Conservation (phyloP, 2,797 vertebrate species). For the Pseudopleuronectes americanus region DNA sequence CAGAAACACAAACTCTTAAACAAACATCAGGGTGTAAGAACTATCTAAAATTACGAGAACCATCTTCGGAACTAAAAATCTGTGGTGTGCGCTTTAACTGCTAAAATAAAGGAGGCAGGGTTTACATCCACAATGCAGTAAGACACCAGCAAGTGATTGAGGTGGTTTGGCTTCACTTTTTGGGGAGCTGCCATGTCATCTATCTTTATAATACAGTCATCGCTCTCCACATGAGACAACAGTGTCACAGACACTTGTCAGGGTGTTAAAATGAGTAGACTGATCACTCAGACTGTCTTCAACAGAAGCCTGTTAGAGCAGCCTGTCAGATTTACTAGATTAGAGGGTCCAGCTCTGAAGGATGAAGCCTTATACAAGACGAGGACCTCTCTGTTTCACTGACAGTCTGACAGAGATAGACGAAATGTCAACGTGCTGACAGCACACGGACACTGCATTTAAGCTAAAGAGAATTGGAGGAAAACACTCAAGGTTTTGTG, state of each 20-base stretch:
- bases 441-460: not conserved
- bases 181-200: not conserved
- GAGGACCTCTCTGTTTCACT: slow-evolving; percentile 37
- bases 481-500: not conserved
- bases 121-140: not conserved
- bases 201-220: not conserved
- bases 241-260: slow-evolving; percentile 37
- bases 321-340: slow-evolving; percentile 73
- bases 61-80: too few relatives aligned
- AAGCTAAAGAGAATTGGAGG: not conserved
- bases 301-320: slow-evolving; percentile 64
- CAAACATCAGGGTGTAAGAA: too few relatives aligned
- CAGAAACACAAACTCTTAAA: too few relatives aligned
- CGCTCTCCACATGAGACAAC: slow-evolving; percentile 2
- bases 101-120: not conserved
- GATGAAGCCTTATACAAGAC: slow-evolving; percentile 42
- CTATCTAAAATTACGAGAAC: too few relatives aligned
- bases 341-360: slow-evolving; percentile 57
- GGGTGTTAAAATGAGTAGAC: slow-evolving; percentile 42
- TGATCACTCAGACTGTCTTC: slow-evolving; percentile 38
- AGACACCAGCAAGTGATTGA: not conserved
- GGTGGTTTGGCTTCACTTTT: not conserved
- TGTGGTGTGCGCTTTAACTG: too few relatives aligned
- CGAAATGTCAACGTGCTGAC: slow-evolving; percentile 40
- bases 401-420: slow-evolving; percentile 44